Evolutionary conservation across 2,888 invertebrate species (phyloP).

Genomic region (Anthoptus insignis): DNA sequence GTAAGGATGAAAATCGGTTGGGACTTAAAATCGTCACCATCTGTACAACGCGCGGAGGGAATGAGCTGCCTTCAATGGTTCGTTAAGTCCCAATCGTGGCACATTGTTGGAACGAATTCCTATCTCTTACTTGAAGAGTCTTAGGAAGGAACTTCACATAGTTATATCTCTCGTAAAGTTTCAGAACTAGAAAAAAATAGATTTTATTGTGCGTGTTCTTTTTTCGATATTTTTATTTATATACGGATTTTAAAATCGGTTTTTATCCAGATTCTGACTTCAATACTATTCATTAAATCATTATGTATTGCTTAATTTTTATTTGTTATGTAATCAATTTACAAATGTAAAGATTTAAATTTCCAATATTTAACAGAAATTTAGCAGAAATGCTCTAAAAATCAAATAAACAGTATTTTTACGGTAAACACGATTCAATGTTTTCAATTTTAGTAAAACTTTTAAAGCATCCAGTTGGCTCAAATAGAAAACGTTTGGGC

Average conservation of each 20-base stretch:
- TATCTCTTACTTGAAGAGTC: slow-evolving; percentile 19
- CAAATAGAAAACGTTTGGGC: slow-evolving; percentile 24
- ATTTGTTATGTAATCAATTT: too few species aligned
- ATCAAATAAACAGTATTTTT: neutral
- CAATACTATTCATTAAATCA: too few species aligned
- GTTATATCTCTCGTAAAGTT: neutral
- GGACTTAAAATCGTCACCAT: slow-evolving; percentile 74
- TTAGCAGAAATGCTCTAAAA: neutral
- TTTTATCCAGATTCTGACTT: too few species aligned
- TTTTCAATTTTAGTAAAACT: slow-evolving; percentile 23
- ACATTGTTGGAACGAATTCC: slow-evolving; percentile 47
- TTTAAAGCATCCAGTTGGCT: slow-evolving; percentile 14
- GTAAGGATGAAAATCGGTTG: slow-evolving; percentile 72
- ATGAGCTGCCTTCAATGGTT: slow-evolving; percentile 50
- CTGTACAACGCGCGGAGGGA: slow-evolving; percentile 60
- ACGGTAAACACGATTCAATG: slow-evolving; percentile 17
- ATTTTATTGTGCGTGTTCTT: too few species aligned
- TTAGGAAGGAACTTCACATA: neutral
- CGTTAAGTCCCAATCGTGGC: slow-evolving; percentile 54
- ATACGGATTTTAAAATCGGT: too few species aligned
- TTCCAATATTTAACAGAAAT: neutral
- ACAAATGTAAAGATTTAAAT: too few species aligned
- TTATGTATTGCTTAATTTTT: too few species aligned
- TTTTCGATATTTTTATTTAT: too few species aligned
- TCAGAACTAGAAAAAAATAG: too few species aligned